These are phyloP conservation scores for Lymantria monacha DNA, from an alignment of 2,888 invertebrate species.

Conservation along the genomic window DNA sequence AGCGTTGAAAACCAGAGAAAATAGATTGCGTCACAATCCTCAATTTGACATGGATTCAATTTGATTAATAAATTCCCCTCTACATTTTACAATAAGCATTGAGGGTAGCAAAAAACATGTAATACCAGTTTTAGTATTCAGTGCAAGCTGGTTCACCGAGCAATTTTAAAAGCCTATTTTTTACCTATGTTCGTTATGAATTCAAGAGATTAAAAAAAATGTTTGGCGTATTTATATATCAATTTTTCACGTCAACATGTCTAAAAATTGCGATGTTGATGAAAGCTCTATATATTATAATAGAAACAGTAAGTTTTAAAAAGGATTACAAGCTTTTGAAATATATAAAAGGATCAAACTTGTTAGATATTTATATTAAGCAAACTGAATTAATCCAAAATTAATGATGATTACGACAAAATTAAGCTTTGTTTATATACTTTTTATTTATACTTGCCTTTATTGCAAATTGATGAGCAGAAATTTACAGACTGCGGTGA, in stretches of 20 bases:
- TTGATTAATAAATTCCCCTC: not conserved
- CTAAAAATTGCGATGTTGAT: not conserved
- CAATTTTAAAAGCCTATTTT: not conserved
- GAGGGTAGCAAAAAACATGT: not conserved
- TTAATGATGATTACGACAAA: too few relatives aligned
- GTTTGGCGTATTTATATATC: not conserved
- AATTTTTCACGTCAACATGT: not conserved
- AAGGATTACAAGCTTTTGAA: too few relatives aligned
- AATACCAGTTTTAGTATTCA: not conserved
- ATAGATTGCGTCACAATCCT: not conserved
- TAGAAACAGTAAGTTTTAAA: too few relatives aligned
- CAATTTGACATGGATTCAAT: not conserved
- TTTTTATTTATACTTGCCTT: too few relatives aligned
- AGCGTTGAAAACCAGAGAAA: not conserved
- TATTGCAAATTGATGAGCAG: too few relatives aligned
- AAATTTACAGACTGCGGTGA: too few relatives aligned
- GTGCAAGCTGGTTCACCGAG: not conserved
- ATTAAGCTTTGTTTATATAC: too few relatives aligned
- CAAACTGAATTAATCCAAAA: too few relatives aligned
- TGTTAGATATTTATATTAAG: too few relatives aligned
- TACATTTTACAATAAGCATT: not conserved
- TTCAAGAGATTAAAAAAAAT: too few relatives aligned
- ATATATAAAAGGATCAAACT: too few relatives aligned
- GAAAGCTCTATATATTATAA: too few relatives aligned
- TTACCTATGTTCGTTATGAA: not conserved